Evolutionary conservation across 1,140 invertebrate species (phyloP), one percentile per base, ranked within the genome.

Genomic region (Drosophila malerkotliana): DNA sequence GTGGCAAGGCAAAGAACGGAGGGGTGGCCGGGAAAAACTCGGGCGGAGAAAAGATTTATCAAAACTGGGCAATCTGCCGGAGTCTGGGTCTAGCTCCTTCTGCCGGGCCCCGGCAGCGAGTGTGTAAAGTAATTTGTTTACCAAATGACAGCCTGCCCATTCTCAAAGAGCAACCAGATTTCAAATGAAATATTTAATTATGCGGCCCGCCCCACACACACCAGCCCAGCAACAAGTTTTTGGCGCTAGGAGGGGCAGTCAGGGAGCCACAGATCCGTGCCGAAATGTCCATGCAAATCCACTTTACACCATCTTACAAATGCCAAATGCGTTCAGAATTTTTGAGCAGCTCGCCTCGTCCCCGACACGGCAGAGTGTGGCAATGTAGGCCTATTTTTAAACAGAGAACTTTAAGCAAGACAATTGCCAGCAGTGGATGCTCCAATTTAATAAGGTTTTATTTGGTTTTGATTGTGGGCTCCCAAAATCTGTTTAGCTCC

Each of bases 31-130:
- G 41, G 41, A 18, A 45, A 32, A 45, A 15, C 41, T 21, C 49
- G 54, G 61, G 48, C 26, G 54, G 34, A 59, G 52, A 51, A 69
- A n/a, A 63, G 57, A 76, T 80, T 84, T 84, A 85, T 85, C 81
- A 74, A 77, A 69, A 74, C 62, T 77, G 77, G 77, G 77, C 72
- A 84, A 85, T 85, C 81, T 85, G 81, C 77, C 77, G 67, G 67
- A 71, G 64, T 57, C 66, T 71, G 64, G 41, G 45, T 49, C 51
- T 68, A 21, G 44, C 44, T 8, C 21, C 21, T 21, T 21, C 21
- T 21, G 21, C n/a, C 18, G 12, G 3, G 6, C 58, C 26, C 14
- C 58, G 28, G 58, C 24, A 69, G 51, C 63, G 66, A 69, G 37
- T 51, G 56, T 67, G 55, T 59, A 69, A 62, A 77, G 77, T 77